Evolutionary conservation across 2,113 vertebrate species (phyloP), one percentile per base, ranked within the genome.

Genomic region (Tragulus kanchil): DNA sequence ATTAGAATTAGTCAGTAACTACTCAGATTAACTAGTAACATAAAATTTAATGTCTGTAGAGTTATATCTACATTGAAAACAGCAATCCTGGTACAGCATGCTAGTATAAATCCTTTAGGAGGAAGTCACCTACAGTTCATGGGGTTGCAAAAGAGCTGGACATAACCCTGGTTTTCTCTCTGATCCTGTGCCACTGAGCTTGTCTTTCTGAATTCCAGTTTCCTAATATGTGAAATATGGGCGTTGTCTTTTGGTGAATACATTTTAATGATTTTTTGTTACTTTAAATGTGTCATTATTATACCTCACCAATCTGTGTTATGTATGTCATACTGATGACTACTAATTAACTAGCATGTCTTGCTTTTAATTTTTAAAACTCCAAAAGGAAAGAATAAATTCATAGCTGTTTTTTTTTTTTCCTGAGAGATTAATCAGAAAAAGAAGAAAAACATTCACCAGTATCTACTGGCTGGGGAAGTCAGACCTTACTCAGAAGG

Each of bases 371-470:
- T 42, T 96, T 87, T 89, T 8, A 78, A 90, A 87, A 82, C 45
- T 36, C n/a, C n/a, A 78, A 58, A 95, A 96, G 42, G 42, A 81
- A 86, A 75, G 9, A 79, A 67, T n/a, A 71, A 7, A 61, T 81
- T 97, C 83, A 95, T 92, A 94, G 12, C 2, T 64, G 17, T 25
- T 81, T 67, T 90, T 13, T 96, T 25, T 81, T 67, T 90, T 13
- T 96, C 85, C 54, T 93, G 17, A 96, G 64, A 92, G 73, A 93
- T 77, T 25, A 23, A 88, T 10, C 54, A 89, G 84, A 90, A 92
- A 92, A 97, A 65, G 71, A 93, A 89, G 56, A 71, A 85, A 93
- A 96, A 84, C 42, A 69, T 83, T 95, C 58, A 93, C 77, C 89
- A 4, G 87, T 59, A 85, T 31, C 21, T 9, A 25, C 71, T 28